Base-by-base conservation (phyloP, 2,113 vertebrate species). In the Melanostigma gelatinosum region DNA sequence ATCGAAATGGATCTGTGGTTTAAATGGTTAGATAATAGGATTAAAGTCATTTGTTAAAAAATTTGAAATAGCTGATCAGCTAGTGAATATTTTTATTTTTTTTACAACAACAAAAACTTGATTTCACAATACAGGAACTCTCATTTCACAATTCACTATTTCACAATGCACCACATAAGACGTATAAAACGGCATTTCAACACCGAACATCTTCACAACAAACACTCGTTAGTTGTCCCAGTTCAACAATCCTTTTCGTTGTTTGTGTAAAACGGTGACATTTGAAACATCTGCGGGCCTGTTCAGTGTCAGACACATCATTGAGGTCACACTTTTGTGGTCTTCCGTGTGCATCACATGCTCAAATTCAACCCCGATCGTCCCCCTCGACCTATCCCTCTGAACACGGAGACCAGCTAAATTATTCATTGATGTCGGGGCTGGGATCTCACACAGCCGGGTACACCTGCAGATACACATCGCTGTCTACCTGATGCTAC, bases 351-450 rank as follows among this genome's bases (percentile, higher is more conserved):
- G 46, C 8, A 38, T 72, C 12, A 76, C 61, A 75, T 22, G 32
- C 4, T 40, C 11, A 57, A 82, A 18, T 42, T 70, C 34, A 32
- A 20, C 18, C 40, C 55, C 32, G 22, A 78, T 82, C 38, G 36
- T 8, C 27, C 60, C 22, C 32, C 54, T 67, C 60, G 42, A 80
- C 79, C 66, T 62, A 63, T 40, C 52, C 57, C 66, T 70, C 29
- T 75, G 64, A 77, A 66, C 4, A 3, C n/a, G 24, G 44, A 76
- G 11, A 63, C 24, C 42, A n/a, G 29, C 36, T 90, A 40, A 90
- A 91, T 91, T 72, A 89, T 90, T 91, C 67, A 91, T 90, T 52
- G 44, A 46, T n/a, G 48, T 52, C 60, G 66, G 66, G 77, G 61
- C 64, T 68, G 74, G 48, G 77, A 86, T 85, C 61, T 81, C 57